These are phyloP conservation scores for Catocala sponsa DNA, from an alignment of 2,888 invertebrate genomes.

Conservation along the genomic window DNA sequence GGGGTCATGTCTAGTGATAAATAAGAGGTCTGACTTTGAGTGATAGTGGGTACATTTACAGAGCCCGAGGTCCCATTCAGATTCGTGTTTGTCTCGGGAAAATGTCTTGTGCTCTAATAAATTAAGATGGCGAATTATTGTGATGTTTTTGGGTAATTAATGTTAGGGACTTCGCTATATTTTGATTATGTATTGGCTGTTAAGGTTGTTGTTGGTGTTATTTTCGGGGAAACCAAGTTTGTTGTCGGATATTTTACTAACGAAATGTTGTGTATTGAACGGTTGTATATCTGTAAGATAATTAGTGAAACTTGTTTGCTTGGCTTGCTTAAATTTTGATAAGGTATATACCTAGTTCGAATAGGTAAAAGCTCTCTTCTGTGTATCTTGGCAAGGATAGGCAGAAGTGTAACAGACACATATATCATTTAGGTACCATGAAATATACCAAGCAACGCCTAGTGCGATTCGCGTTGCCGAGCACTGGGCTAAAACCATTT, in stretches of 20 bases:
- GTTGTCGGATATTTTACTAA: neutral
- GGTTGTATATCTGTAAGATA: neutral
- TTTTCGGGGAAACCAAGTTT: neutral
- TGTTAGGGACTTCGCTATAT: conserved; percentile 29
- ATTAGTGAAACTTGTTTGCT: neutral
- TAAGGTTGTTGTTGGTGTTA: conserved; percentile 13
- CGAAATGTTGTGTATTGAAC: neutral
- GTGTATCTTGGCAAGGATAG: no score
- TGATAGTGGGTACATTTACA: conserved; percentile 71
- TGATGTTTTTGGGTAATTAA: conserved; percentile 57
- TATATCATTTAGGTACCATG: no score
- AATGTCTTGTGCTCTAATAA: conserved; percentile 67
- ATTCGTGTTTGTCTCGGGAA: conserved; percentile 69
- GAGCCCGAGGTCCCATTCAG: conserved; percentile 61
- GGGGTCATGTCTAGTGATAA: conserved; percentile 68
- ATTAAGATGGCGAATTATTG: conserved; percentile 59
- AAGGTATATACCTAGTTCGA: no score
- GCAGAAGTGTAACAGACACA: no score
- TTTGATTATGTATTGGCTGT: conserved; percentile 15
- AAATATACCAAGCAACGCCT: no score
- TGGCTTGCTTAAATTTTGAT: no score
- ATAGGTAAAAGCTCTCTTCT: no score
- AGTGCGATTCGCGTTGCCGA: no score
- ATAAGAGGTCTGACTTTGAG: conserved; percentile 80
- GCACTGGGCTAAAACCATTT: no score